Evolutionary conservation across 2,113 vertebrate species (phyloP), one percentile per base, ranked within the genome.

Genomic region (Bambusicola thoracicus): DNA sequence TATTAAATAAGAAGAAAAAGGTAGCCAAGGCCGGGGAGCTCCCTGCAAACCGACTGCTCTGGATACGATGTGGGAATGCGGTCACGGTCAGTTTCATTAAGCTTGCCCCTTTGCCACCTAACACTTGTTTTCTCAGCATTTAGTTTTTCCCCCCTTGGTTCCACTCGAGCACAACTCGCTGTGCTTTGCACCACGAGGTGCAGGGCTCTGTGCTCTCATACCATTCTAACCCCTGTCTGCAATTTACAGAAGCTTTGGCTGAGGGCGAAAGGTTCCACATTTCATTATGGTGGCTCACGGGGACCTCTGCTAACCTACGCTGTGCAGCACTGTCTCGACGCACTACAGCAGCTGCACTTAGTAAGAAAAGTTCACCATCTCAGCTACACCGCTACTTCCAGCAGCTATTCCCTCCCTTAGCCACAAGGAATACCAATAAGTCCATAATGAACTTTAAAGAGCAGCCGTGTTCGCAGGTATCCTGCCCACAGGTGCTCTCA

Each of bases 241-340:
- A 92, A 92, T 94, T 93, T 87, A 51, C 94, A 85, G 93, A 41
- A 85, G 95, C 95, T 96, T 94, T 89, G 95, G 92, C 93, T 53
- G 2, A 88, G 80, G 92, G 92, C 79, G 78, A 91, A 92, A 82
- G 91, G 91, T 85, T 87, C 85, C 92, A 75, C 62, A 66, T 94
- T 85, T 95, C 91, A 84, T 79, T 89, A 77, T 1, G 7, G 46
- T 68, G 91, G 91, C 91, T 92, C 46, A 0, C 14, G 67, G 90
- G 93, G 65, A 87, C 90, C 91, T 72, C 55, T 75, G 70, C 90
- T 91, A 88, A 87, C 93, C 78, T 36, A 43, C 30, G 2, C 84
- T 4, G 13, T 32, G 66, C 81, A 58, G 89, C 55, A 69, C n/a
- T 87, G 82, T 17, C 85, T 96, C 40, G 43, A 66, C 92, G 89